Evolutionary conservation across 37 sponge, comb jelly and placozoan species (phyloP).

Genomic region (Hormiphora californensis): DNA sequence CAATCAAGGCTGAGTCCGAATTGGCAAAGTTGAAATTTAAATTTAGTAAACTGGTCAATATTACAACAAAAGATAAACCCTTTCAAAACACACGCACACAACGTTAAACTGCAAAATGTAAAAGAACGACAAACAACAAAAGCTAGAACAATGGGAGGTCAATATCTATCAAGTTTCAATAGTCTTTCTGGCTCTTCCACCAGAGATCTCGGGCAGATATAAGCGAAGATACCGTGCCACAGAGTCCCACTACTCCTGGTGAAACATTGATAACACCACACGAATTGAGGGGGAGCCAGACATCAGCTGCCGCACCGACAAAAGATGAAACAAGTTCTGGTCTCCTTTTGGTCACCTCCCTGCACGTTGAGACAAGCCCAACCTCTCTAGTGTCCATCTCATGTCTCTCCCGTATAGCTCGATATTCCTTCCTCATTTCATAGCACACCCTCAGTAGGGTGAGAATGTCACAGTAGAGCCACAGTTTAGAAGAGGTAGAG

Average conservation of each 20-base stretch:
- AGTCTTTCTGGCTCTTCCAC: no score
- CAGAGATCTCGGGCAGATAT: no score
- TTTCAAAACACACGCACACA: no score
- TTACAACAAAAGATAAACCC: no score
- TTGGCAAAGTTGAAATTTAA: no score
- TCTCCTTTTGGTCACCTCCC: neutral
- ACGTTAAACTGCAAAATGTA: no score
- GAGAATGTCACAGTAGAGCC: conserved; percentile 21
- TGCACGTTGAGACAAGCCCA: neutral
- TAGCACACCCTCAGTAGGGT: neutral
- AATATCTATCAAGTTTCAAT: no score
- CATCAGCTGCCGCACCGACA: neutral
- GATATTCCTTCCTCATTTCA: neutral
- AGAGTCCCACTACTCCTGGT: neutral
- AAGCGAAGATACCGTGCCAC: neutral
- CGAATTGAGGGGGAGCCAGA: neutral
- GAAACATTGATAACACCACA: neutral
- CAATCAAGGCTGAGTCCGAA: no score
- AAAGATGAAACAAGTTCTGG: neutral
- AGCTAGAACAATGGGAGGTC: no score
- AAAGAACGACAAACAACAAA: no score
- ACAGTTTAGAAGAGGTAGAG: neutral
- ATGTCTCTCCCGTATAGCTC: neutral
- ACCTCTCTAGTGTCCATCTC: neutral
- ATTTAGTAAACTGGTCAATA: no score